Evolutionary conservation across 1,140 invertebrate genomes (phyloP), one percentile per base, ranked within the genome.

Genomic region (Aphis gossypii): DNA sequence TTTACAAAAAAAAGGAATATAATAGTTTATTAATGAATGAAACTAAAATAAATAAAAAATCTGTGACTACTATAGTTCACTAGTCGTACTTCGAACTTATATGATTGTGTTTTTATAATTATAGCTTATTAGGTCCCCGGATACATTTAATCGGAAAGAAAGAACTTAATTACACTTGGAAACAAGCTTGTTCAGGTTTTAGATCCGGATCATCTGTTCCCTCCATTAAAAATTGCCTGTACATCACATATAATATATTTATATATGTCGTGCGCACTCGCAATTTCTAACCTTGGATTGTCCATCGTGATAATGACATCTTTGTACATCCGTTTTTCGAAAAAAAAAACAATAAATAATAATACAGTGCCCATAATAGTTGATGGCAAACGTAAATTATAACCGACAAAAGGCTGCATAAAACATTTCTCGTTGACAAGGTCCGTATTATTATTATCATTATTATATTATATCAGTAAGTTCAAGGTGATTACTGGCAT

Each of bases 241-340:
- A 84, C 83, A 68, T 14, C 84, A 4, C 30, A n/a, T 87, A 20
- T 46, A 46, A 86, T 86, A 46, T 46, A 46, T 46, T 11, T 83
- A 83, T 83, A 44, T 11, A 8, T 88, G 48, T 56, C 51, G 38
- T n/a, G 20, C 35, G 21, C 8, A 56, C 7, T 89, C 48, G 87
- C 38, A 76, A 91, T 91, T 91, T 91, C 90, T 91, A 91, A 91
- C 90, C 90, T 91, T 91, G 90, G 41, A 14, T 44, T 25, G 90
- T 91, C 25, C 56, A 41, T 41, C 25, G 90, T 6, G 60, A 91
- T 76, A 91, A 91, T 91, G 68, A 91, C 56, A 91, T 46, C 90
- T 91, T 91, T 44, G 30, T 44, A 48, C 90, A 91, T 91, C 90
- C 90, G 90, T 91, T 91, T 91, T 91, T 91, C 25, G 41, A 91